Evolutionary conservation across 1,140 invertebrate genomes (phyloP), one percentile per base, ranked within the genome.

Genomic region (Aphelenchoides fujianensis): DNA sequence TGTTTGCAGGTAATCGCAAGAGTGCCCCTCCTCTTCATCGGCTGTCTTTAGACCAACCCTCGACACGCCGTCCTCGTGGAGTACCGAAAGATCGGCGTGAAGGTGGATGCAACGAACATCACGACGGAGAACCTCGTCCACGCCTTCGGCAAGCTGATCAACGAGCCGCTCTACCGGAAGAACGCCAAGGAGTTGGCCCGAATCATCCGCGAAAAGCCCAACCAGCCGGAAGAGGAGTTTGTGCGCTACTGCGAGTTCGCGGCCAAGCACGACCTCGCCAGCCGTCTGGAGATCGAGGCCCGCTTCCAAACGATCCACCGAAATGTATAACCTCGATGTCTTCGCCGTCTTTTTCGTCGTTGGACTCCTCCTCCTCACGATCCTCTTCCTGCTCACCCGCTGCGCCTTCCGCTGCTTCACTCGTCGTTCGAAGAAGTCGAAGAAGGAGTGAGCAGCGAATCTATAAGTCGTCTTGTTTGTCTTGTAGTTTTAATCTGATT

Each of bases 171-270:
- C 5, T 59, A 59, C 23, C 5, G 5, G 5, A 27, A 19, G 5
- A 59, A 19, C 5, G 55, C 55, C 5, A 59, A 59, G 34, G 55
- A 59, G 19, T 5, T 59, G 5, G 55, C 55, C 7, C 5, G 34
- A 59, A 23, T 59, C 55, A 59, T 59, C 23, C 12, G 5, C 34
- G 5, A 16, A 5, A 16, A 71, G 62, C 67, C 67, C 1, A 30
- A 69, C 16, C 27, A 16, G 2, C 66, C 67, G 16, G 27, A 69
- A 1, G 67, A 69, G 12, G 16, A 19, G 0, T 69, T 69, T 32
- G 61, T 69, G 16, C n/a, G 30, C 2, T 68, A 69, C 64, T 59
- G 28, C 0, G 67, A 69, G 62, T 69, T 30, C 16, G 67, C 67
- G 2, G 67, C 64, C 2, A 66, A 66, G 53, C 53, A 34, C 63